Evolutionary conservation across 1,140 invertebrate genomes (phyloP).

Genomic region (Drosophila ananassae): DNA sequence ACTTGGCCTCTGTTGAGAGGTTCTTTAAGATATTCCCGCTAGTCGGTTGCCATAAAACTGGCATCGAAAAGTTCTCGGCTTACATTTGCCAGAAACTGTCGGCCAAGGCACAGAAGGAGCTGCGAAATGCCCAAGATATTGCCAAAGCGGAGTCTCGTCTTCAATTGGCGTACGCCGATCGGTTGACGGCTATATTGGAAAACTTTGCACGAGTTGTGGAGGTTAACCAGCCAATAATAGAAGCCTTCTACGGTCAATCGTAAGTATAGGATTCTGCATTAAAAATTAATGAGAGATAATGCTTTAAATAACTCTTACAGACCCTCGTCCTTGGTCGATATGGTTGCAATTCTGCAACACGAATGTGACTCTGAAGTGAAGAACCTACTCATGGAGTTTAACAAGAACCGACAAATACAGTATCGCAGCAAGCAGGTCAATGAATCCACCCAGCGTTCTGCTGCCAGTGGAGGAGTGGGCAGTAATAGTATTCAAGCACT

Average conservation of each 20-base stretch:
- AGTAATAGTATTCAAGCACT: conserved; percentile 69
- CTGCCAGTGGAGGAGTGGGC: conserved; percentile 53
- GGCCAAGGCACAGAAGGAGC: conserved; percentile 90
- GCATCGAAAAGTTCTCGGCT: conserved; percentile 95
- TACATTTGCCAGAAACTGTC: conserved; percentile 94
- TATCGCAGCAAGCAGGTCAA: conserved; percentile 88
- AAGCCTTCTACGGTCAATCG: conserved; percentile 94
- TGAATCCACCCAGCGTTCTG: conserved; percentile 84
- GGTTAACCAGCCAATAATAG: conserved; percentile 95
- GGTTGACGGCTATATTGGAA: conserved; percentile 94
- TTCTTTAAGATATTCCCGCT: conserved; percentile 99
- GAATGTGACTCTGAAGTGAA: conserved; percentile 93
- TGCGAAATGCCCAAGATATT: conserved; percentile 87
- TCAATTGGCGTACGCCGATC: conserved; percentile 92
- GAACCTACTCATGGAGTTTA: conserved; percentile 91
- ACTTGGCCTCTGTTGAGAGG: conserved; percentile 96
- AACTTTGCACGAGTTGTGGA: conserved; percentile 94
- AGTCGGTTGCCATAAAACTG: conserved; percentile 95
- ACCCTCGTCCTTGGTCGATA: conserved; percentile 89
- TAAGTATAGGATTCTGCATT: conserved; percentile 14
- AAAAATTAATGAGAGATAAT: too few relatives aligned
- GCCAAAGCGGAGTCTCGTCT: conserved; percentile 89
- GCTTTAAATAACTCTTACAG: conserved; percentile 10
- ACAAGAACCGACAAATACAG: conserved; percentile 89
- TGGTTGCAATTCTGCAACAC: conserved; percentile 90